Percentiles rank a stretch among this genome's conserved stretches.
Evolutionary conservation across 1,140 invertebrate species (phyloP).

Genomic region (Procambarus virginalis): DNA sequence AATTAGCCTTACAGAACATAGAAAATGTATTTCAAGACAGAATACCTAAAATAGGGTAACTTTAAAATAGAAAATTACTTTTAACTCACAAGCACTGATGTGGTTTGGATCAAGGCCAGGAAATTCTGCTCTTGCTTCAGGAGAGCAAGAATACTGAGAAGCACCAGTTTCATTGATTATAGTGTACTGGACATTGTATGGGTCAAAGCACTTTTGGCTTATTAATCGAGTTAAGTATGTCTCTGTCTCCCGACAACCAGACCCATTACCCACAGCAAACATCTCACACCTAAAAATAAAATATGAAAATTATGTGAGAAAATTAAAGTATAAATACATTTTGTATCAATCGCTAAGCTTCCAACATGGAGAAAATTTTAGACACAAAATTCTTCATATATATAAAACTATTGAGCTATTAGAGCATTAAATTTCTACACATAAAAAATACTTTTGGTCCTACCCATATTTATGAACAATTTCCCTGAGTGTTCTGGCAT

Average conservation of each 20-base stretch:
- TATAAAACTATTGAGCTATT: no score
- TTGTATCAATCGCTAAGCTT: no score
- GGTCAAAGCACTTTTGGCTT: conserved; percentile 76
- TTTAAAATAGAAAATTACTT: neutral
- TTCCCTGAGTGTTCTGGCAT: conserved; percentile 70
- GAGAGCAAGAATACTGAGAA: conserved; percentile 91
- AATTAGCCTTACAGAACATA: no score
- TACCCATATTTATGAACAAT: conserved; percentile 71
- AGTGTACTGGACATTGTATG: conserved; percentile 81
- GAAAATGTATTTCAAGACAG: no score
- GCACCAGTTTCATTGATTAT: conserved; percentile 92
- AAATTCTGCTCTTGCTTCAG: conserved; percentile 88
- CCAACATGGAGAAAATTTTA: no score
- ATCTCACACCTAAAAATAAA: conserved; percentile 78
- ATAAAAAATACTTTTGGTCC: neutral
- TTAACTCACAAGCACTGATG: conserved; percentile 81
- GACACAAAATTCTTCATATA: no score
- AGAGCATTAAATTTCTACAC: no score
- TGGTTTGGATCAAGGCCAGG: conserved; percentile 85
- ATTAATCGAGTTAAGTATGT: conserved; percentile 82
- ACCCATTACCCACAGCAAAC: conserved; percentile 91
- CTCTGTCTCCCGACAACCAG: conserved; percentile 90
- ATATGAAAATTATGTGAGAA: neutral
- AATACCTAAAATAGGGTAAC: no score
- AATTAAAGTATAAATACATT: no score